Percentiles rank a stretch among this genome's conserved stretches.
These are phyloP conservation scores for Calameuta filiformis DNA, from an alignment of 2,888 invertebrate species.

Conservation along the genomic window DNA sequence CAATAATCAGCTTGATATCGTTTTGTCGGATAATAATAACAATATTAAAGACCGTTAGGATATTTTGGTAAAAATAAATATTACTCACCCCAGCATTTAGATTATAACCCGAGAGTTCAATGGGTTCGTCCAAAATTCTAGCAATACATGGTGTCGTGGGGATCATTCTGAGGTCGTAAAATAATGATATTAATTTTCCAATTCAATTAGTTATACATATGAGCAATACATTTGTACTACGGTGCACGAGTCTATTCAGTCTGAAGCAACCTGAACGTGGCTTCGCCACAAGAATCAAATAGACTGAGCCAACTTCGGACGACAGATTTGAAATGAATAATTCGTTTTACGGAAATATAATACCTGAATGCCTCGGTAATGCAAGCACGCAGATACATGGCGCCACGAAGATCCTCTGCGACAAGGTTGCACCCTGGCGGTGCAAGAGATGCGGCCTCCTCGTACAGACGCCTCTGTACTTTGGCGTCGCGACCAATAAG, in stretches of 20 bases:
- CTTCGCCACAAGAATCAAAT: not conserved
- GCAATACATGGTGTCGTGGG: slow-evolving; percentile 86
- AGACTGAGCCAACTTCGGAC: not conserved
- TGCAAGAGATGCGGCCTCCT: slow-evolving; percentile 71
- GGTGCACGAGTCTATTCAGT: not conserved
- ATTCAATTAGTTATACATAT: no score
- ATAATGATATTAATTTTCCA: not conserved
- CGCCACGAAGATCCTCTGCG: slow-evolving; percentile 72
- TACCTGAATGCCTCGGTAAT: slow-evolving; percentile 79
- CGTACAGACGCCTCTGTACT: slow-evolving; percentile 75
- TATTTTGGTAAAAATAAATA: not conserved
- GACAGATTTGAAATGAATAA: not conserved
- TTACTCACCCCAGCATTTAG: slow-evolving; percentile 77
- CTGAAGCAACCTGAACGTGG: not conserved
- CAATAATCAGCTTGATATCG: not conserved
- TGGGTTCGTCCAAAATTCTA: slow-evolving; percentile 78
- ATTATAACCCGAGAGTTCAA: slow-evolving; percentile 76
- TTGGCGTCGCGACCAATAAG: slow-evolving; percentile 76
- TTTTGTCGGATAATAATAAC: not conserved
- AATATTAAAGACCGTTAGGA: not conserved
- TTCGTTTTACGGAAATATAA: not conserved
- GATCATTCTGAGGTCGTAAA: slow-evolving; percentile 64
- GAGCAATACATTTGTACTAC: not conserved
- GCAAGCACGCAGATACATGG: slow-evolving; percentile 83
- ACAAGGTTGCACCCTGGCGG: slow-evolving; percentile 70